These are phyloP conservation scores for Drosophila helvetica DNA, from an alignment of 2,888 invertebrate species.

Conservation along the genomic window DNA sequence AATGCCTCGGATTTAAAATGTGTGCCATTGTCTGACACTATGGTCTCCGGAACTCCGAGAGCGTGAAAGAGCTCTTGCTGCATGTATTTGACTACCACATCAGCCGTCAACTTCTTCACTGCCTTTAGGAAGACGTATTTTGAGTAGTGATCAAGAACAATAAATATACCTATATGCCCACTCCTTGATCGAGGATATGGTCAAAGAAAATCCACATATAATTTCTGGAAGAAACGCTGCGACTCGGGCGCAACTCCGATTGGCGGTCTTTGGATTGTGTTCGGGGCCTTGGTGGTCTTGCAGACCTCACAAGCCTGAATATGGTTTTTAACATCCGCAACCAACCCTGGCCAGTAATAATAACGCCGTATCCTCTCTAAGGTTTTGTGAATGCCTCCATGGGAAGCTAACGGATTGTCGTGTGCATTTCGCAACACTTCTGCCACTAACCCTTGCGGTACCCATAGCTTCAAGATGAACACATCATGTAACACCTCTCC, in stretches of 20 bases:
- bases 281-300: background rate
- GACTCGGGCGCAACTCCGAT: background rate
- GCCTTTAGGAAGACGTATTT: no score
- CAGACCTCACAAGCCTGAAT: background rate
- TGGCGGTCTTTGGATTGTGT: background rate
- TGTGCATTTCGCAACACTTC: conserved; percentile 10
- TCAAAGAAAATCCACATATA: background rate
- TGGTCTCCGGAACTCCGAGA: no score
- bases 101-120: no score
- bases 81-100: no score
- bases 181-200: conserved; percentile 1
- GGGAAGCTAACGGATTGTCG: conserved; percentile 8
- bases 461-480: conserved; percentile 31
- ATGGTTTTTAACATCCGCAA: background rate
- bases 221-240: background rate
- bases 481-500: conserved; percentile 15
- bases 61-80: no score
- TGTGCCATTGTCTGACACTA: no score
- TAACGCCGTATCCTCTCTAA: background rate
- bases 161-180: background rate
- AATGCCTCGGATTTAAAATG: no score
- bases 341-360: no score
- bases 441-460: conserved; percentile 2
- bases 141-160: no score
- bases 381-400: conserved; percentile 19